phyloP scores from a whole-genome alignment of 1,140 invertebrate species.

The Hypsibius dujardini region DNA sequence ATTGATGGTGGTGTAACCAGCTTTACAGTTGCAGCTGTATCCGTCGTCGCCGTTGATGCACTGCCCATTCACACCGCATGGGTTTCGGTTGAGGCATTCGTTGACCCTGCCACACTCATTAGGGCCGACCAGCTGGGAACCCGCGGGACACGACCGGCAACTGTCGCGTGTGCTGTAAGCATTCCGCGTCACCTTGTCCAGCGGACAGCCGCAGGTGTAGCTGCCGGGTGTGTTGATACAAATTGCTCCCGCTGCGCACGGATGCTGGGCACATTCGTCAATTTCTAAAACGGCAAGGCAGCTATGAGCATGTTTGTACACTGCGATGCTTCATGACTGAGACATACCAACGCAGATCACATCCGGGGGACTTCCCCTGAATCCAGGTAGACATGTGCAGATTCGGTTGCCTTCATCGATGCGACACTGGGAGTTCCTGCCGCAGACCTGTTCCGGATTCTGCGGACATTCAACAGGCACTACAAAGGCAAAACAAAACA shows the following conservation, averaged over 20 bases:
- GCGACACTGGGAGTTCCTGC: neutral
- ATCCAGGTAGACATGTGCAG: slow-evolving; percentile 58
- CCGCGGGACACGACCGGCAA: neutral
- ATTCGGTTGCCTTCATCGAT: slow-evolving; percentile 22
- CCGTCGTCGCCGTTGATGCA: slow-evolving; percentile 47
- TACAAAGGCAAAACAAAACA: slow-evolving; percentile 20
- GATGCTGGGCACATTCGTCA: slow-evolving; percentile 53
- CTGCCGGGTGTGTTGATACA: slow-evolving; percentile 59
- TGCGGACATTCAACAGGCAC: slow-evolving; percentile 3
- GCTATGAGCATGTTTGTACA: too few species aligned
- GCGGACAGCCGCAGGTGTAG: slow-evolving; percentile 58
- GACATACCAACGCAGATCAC: slow-evolving; percentile 52
- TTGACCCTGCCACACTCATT: slow-evolving; percentile 1
- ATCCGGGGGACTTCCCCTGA: slow-evolving; percentile 45
- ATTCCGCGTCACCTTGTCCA: slow-evolving; percentile 29
- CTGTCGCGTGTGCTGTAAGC: neutral
- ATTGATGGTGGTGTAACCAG: slow-evolving; percentile 41
- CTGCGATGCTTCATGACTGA: too few species aligned
- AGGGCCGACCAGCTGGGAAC: neutral
- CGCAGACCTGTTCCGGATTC: neutral
- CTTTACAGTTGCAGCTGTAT: slow-evolving; percentile 53
- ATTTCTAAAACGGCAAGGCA: too few species aligned
- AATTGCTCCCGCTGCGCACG: slow-evolving; percentile 56
- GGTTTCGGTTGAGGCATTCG: slow-evolving; percentile 27
- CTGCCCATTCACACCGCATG: slow-evolving; percentile 57